Base-by-base conservation (phyloP, 1,140 invertebrate genomes). In the Sitodiplosis mosellana region DNA sequence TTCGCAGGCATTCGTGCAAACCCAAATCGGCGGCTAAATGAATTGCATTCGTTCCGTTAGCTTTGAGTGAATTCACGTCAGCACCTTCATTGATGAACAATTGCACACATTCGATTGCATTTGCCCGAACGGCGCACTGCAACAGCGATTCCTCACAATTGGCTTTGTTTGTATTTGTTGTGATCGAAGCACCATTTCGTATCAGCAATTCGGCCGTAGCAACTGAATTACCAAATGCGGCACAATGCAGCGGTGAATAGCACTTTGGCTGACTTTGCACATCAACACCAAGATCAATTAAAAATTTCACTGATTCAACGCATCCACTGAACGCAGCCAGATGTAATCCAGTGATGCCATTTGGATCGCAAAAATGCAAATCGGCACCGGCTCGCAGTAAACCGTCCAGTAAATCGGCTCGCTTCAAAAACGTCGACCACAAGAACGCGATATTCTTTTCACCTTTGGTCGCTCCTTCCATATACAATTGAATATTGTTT, bases 211-310 rank as follows among this genome's bases (percentile, higher is more conserved):
- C 76, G 45, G 79, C 75, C 8, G 81, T 79, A 56, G 81, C 77
- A 6, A 74, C 67, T 36, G 80, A 78, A 58, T 85, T 81, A 1
- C 82, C 82, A 57, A 85, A 82, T 21, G 83, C 83, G 5, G 83
- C 82, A 56, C 81, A 85, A 63, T 87, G 83, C 49, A 86, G 70
- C 1, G 83, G 81, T 1, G 78, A 78, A 55, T 78, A 81, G 51
- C 72, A 76, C 61, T 77, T 78, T 48, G 73, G 70, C 51, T 69
- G 19, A 72, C 65, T 64, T 81, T 79, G 3, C n/a, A 84, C 70
- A 57, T 78, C 76, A 41, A 75, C 73, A 1, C 79, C 79, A 51
- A 76, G 69, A 19, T 70, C 61, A 34, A 87, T 72, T 5, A 88
- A 63, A 54, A 77, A 78, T 47, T 70, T 73, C 12, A 80, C 72